Evolutionary conservation across 2,888 invertebrate species (phyloP).

Genomic region (Drosophila bunnanda): DNA sequence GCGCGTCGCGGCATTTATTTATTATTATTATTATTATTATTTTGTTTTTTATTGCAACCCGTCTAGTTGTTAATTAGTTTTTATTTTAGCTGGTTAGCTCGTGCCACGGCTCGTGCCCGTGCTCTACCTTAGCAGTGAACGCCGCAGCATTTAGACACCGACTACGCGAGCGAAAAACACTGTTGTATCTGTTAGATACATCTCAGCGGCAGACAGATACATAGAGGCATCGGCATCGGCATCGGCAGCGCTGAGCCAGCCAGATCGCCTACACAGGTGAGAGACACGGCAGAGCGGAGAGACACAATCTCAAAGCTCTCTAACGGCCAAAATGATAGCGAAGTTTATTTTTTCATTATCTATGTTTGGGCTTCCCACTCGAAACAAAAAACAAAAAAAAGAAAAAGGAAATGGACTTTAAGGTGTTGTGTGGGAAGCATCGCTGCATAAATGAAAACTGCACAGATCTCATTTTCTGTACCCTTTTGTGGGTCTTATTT

Average conservation of each 20-base stretch:
- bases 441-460: conserved; percentile 41
- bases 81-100: conserved; percentile 13
- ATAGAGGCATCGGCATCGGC: conserved; percentile 27
- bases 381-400: conserved; percentile 1
- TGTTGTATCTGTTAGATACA: conserved; percentile 40
- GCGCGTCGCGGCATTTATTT: conserved; percentile 31
- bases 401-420: not conserved
- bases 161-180: conserved; percentile 44
- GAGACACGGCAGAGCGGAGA: conserved; percentile 8
- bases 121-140: conserved; percentile 34
- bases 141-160: conserved; percentile 45
- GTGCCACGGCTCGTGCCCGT: not conserved
- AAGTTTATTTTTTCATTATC: conserved; percentile 34
- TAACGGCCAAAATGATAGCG: conserved; percentile 44
- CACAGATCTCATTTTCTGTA: conserved; percentile 31
- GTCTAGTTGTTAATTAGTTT: conserved; percentile 10
- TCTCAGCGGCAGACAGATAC: conserved; percentile 28
- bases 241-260: conserved; percentile 21
- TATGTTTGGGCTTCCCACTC: conserved; percentile 56
- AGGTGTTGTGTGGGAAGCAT: conserved; percentile 34
- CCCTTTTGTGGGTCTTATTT: conserved; percentile 1
- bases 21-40: not conserved
- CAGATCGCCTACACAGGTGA: conserved; percentile 36
- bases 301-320: conserved; percentile 31
- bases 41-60: conserved; percentile 2